These are phyloP conservation scores for Amphimallon solstitiale DNA, from an alignment of 2,888 invertebrate genomes.

Conservation along the genomic window DNA sequence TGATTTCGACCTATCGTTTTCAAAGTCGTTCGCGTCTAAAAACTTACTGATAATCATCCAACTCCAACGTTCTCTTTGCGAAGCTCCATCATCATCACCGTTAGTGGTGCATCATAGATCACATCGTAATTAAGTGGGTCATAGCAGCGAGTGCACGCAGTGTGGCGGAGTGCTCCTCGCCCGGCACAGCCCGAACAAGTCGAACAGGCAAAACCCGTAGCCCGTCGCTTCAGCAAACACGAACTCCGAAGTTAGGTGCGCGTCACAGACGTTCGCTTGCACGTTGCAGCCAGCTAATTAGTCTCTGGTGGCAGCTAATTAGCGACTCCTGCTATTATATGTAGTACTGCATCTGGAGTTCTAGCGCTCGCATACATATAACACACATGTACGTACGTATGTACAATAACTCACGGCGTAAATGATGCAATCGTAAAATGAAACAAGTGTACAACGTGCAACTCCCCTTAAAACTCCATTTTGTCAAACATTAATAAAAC, in stretches of 20 bases:
- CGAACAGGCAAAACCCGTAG: constrained; percentile 9
- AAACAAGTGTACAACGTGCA: too few species aligned
- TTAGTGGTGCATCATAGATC: constrained; percentile 21
- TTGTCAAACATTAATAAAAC: too few species aligned
- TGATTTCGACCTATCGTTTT: too few species aligned
- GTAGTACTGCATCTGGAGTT: constrained; percentile 37
- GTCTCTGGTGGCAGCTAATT: constrained; percentile 49
- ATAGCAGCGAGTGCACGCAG: not conserved
- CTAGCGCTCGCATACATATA: constrained; percentile 21
- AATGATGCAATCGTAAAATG: too few species aligned
- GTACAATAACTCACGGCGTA: too few species aligned
- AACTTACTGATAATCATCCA: constrained; percentile 20
- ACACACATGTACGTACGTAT: too few species aligned
- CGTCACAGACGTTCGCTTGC: constrained; percentile 36
- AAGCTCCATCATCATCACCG: constrained; percentile 21
- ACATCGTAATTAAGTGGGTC: constrained; percentile 31
- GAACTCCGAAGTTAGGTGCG: constrained; percentile 35
- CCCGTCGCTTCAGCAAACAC: constrained; percentile 36
- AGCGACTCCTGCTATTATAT: constrained; percentile 42
- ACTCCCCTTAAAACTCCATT: too few species aligned
- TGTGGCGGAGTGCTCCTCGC: not conserved
- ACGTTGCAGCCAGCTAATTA: constrained; percentile 46
- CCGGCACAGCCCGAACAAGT: not conserved
- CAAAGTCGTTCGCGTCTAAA: not conserved
- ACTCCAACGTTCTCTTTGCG: constrained; percentile 5